Percentiles rank a stretch among this genome's conserved stretches.
phyloP scores from a whole-genome alignment of 2,797 vertebrate species.

The Lerista edwardsae region DNA sequence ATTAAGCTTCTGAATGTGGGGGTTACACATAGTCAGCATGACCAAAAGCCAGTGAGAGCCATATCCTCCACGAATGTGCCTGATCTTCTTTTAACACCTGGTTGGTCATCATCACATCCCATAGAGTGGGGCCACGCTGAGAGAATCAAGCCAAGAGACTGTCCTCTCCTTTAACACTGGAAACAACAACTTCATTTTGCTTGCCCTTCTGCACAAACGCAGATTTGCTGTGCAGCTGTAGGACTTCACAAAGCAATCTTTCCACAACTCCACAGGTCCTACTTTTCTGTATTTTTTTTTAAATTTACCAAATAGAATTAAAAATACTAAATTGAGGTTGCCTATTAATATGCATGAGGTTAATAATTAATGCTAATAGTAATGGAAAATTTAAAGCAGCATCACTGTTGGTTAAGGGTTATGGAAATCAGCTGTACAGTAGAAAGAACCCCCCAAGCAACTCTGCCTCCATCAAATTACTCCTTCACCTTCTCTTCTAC shows the following conservation, averaged over 20 bases:
- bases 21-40: no score
- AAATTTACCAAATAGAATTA: conserved; percentile 30
- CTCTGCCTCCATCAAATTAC: neutral
- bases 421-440: neutral
- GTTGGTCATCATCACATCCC: no score
- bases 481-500: neutral
- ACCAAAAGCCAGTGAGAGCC: no score
- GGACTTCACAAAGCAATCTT: neutral
- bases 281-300: neutral
- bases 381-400: conserved; percentile 66
- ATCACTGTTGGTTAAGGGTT: conserved; percentile 33
- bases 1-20: no score
- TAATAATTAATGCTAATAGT: conserved; percentile 66
- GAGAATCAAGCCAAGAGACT: neutral
- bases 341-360: conserved; percentile 52
- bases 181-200: neutral
- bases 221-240: neutral
- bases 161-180: neutral
- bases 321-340: conserved; percentile 39
- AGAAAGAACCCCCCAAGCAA: neutral
- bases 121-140: neutral
- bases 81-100: no score
- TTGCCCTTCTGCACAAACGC: neutral
- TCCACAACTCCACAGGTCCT: neutral
- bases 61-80: no score